phyloP scores from a whole-genome alignment of 2,113 vertebrate species.

The Phylloscopus whistleri region DNA sequence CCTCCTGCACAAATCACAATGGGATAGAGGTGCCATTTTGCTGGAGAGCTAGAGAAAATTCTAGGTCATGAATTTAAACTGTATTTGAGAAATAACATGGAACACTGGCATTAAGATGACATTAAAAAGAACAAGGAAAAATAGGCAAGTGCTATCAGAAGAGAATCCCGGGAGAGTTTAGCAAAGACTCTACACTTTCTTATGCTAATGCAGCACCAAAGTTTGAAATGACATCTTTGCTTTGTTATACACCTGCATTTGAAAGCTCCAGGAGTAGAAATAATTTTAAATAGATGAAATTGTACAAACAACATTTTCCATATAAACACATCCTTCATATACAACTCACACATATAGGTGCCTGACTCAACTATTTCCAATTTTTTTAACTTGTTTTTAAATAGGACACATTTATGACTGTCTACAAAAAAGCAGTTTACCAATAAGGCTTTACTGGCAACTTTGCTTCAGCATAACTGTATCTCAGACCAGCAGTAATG shows the following conservation, averaged over 20 bases:
- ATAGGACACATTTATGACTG: neutral
- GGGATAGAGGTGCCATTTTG: neutral
- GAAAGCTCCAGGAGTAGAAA: neutral
- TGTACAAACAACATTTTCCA: neutral
- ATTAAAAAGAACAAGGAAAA: neutral
- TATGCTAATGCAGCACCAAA: neutral
- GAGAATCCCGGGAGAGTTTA: neutral
- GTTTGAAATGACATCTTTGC: neutral
- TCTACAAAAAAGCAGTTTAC: neutral
- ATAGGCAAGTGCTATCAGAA: neutral
- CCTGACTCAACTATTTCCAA: neutral
- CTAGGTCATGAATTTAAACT: neutral
- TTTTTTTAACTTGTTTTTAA: neutral
- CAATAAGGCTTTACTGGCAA: neutral
- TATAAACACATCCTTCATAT: neutral
- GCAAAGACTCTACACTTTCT: neutral
- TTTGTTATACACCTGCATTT: neutral
- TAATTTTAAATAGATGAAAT: neutral
- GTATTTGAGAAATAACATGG: neutral
- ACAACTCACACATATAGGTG: neutral
- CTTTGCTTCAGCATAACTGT: neutral
- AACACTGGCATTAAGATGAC: neutral
- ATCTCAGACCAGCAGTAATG: neutral
- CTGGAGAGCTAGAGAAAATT: neutral
- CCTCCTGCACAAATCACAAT: accelerated